Percentiles rank a stretch among this genome's conserved stretches.
phyloP scores from a whole-genome alignment of 2,888 invertebrate species.

The Calliphora vomitoria region DNA sequence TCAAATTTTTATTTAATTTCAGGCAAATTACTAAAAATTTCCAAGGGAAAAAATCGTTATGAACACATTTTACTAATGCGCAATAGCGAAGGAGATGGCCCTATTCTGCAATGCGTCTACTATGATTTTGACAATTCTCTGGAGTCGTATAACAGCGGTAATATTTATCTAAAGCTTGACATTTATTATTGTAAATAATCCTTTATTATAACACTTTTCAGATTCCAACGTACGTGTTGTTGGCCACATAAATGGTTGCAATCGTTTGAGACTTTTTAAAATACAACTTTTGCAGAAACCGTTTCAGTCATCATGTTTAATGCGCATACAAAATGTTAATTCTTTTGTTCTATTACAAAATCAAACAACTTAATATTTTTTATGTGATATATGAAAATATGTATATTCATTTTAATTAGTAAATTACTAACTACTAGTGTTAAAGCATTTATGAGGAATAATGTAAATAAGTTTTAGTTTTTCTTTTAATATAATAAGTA shows the following conservation, averaged over 20 bases:
- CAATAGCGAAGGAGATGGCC: conserved; percentile 77
- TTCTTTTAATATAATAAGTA: conserved; percentile 21
- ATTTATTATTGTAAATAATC: not conserved
- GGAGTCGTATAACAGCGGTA: conserved; percentile 57
- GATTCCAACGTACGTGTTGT: conserved; percentile 79
- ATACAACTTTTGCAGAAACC: conserved; percentile 75
- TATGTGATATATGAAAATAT: conserved; percentile 51
- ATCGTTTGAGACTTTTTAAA: conserved; percentile 80
- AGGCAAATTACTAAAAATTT: conserved; percentile 81
- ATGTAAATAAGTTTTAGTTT: conserved; percentile 51
- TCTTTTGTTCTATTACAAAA: conserved; percentile 79
- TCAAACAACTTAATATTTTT: conserved; percentile 37
- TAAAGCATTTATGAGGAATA: conserved; percentile 36
- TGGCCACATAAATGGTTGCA: conserved; percentile 79
- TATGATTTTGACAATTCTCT: conserved; percentile 79
- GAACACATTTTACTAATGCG: conserved; percentile 80
- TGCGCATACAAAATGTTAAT: conserved; percentile 81
- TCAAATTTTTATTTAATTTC: conserved; percentile 31
- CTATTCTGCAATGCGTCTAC: conserved; percentile 81
- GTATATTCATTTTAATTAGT: conserved; percentile 57
- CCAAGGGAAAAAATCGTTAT: conserved; percentile 78
- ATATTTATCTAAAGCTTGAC: not conserved
- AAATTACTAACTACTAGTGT: conserved; percentile 43
- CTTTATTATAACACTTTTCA: conserved; percentile 63
- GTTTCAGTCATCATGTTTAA: conserved; percentile 75